Evolutionary conservation across 37 sponge, comb jelly and placozoan genomes (phyloP).

Genomic region (Axinella damicornis): DNA sequence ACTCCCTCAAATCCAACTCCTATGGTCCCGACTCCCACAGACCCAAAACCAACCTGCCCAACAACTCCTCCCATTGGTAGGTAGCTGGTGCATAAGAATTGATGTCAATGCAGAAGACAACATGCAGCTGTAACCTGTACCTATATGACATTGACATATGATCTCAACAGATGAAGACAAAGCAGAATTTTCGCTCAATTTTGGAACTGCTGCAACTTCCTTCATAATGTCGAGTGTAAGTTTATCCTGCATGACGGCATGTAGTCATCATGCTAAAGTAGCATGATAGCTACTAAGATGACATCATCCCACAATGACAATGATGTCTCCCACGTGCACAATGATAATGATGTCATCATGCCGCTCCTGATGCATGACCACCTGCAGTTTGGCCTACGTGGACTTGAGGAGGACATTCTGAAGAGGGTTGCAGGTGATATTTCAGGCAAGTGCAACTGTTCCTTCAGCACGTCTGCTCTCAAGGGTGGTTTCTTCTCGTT

Average conservation of each 20-base stretch:
- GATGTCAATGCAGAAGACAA: too few species aligned
- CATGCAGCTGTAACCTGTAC: background rate
- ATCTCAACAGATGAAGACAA: background rate
- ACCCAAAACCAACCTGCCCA: too few species aligned
- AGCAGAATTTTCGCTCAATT: background rate
- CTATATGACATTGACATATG: too few species aligned
- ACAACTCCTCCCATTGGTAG: too few species aligned
- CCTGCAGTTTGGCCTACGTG: background rate
- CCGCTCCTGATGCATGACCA: too few species aligned
- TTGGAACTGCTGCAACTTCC: background rate
- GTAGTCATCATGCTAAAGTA: background rate
- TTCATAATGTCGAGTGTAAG: background rate
- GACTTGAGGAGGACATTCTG: background rate
- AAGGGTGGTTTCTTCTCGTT: background rate
- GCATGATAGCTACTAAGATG: background rate
- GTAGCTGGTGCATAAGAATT: too few species aligned
- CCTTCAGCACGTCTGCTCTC: background rate
- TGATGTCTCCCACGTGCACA: too few species aligned
- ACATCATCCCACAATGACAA: too few species aligned
- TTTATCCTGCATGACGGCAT: background rate
- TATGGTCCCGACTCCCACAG: too few species aligned
- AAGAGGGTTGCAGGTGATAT: background rate
- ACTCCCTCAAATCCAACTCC: too few species aligned
- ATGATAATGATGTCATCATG: too few species aligned
- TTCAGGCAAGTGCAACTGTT: background rate